Conservation (phyloP, 53 echinoderm and acorn worm species). For the Apostichopus leukothele region DNA sequence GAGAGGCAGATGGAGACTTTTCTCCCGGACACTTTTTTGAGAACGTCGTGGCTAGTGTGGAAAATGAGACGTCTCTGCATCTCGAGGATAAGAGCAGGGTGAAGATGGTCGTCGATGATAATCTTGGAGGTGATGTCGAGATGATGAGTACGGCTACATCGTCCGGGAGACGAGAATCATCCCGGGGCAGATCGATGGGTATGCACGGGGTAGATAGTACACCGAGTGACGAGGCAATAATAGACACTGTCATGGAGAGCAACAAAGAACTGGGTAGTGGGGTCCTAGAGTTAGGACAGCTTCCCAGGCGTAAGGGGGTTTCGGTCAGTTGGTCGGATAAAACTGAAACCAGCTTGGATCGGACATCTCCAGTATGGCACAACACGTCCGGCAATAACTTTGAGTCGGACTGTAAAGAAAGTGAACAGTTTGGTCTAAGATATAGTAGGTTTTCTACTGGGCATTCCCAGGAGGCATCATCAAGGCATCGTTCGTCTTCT, state of each 20-base stretch:
- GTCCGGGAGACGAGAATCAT: too few relatives aligned
- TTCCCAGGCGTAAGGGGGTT: too few relatives aligned
- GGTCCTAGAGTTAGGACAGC: too few relatives aligned
- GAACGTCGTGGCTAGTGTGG: not conserved
- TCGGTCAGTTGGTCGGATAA: not conserved
- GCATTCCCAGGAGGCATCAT: not conserved
- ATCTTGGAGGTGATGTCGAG: too few relatives aligned
- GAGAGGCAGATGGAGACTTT: not conserved
- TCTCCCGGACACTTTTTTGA: conserved; percentile 28
- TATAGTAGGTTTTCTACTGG: not conserved
- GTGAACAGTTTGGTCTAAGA: not conserved
- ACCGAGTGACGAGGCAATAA: not conserved
- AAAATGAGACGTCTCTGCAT: not conserved
- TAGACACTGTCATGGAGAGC: not conserved
- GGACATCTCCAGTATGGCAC: not conserved
- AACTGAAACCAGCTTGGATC: not conserved
- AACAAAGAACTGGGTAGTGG: not conserved
- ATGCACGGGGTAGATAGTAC: not conserved
- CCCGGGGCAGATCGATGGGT: too few relatives aligned
- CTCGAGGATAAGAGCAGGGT: not conserved
- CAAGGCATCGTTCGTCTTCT: not conserved
- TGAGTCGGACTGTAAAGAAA: not conserved
- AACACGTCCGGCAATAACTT: too few relatives aligned
- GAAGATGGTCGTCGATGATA: not conserved
- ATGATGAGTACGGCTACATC: too few relatives aligned